A percentile compares a stretch with the other conserved stretches of the same genome.
Evolutionary conservation across 2,888 invertebrate species (phyloP).

Genomic region (Hirtodrosophila histrioides): DNA sequence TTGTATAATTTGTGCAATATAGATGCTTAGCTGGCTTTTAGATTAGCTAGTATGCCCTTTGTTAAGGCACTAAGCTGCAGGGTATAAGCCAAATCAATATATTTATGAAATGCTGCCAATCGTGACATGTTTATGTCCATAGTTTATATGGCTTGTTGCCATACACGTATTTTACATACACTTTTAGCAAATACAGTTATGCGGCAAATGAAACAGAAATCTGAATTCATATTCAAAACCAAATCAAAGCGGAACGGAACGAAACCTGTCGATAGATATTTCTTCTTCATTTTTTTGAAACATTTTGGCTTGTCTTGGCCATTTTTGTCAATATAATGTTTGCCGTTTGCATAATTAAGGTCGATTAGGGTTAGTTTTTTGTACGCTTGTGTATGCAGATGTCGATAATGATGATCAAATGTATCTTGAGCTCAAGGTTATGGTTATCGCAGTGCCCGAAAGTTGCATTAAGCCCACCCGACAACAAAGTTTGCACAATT

Average conservation of each 20-base stretch:
- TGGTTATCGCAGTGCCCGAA: conserved; percentile 59
- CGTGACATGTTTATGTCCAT: conserved; percentile 29
- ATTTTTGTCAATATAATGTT: conserved; percentile 54
- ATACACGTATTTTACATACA: conserved; percentile 42
- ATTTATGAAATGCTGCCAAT: conserved; percentile 27
- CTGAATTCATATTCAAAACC: conserved; percentile 25
- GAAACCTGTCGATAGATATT: conserved; percentile 4
- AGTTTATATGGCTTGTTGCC: conserved; percentile 31
- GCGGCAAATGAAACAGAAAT: conserved; percentile 32
- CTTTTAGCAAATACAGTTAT: conserved; percentile 57
- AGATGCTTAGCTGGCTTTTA: too few relatives aligned
- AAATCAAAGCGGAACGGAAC: conserved; percentile 33
- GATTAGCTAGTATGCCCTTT: too few relatives aligned
- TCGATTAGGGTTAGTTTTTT: conserved; percentile 69
- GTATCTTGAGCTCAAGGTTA: conserved; percentile 69
- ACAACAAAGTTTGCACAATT: conserved; percentile 52
- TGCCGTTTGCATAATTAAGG: conserved; percentile 72
- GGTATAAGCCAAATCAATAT: conserved; percentile 1
- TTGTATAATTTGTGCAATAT: too few relatives aligned
- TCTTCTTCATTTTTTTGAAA: conserved; percentile 4
- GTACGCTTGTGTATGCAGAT: conserved; percentile 12
- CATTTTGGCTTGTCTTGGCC: conserved; percentile 26
- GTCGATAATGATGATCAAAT: conserved; percentile 42
- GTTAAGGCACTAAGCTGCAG: not conserved
- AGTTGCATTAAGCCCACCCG: conserved; percentile 38